Evolutionary conservation across 2,888 invertebrate genomes (phyloP).

Genomic region (Heliconius sara): DNA sequence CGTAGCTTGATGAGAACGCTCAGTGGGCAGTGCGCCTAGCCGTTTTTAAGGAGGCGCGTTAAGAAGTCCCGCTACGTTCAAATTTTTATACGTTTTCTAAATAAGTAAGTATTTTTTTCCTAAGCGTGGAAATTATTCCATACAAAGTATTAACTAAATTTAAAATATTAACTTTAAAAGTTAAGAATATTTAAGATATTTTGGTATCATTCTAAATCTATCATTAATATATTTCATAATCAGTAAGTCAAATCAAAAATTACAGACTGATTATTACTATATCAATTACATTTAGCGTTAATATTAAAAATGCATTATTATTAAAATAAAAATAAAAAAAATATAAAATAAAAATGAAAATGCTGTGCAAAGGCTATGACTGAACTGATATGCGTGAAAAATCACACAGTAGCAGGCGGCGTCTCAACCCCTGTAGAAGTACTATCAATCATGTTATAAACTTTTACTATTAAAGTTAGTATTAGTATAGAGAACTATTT

Average conservation of each 20-base stretch:
- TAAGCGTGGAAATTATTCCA: too few relatives aligned
- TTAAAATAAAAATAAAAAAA: background rate
- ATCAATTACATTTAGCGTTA: background rate
- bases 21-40: too few relatives aligned
- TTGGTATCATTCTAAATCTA: background rate
- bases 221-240: too few relatives aligned
- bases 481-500: slow-evolving; percentile 15
- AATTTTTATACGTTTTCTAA: too few relatives aligned
- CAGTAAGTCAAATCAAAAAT: too few relatives aligned
- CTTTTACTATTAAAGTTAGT: slow-evolving; percentile 39
- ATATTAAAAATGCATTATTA: background rate
- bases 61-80: too few relatives aligned
- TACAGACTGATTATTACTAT: background rate
- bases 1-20: too few relatives aligned
- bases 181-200: background rate
- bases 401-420: slow-evolving; percentile 30
- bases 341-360: background rate
- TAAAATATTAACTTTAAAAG: too few relatives aligned
- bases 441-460: slow-evolving; percentile 40
- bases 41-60: too few relatives aligned
- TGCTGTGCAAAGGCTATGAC: slow-evolving; percentile 1
- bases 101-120: too few relatives aligned
- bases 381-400: slow-evolving; percentile 33
- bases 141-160: too few relatives aligned
- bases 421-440: slow-evolving; percentile 27